Evolutionary conservation across 2,113 vertebrate genomes (phyloP), one percentile per base, ranked within the genome.

Genomic region (Perccottus glenii): DNA sequence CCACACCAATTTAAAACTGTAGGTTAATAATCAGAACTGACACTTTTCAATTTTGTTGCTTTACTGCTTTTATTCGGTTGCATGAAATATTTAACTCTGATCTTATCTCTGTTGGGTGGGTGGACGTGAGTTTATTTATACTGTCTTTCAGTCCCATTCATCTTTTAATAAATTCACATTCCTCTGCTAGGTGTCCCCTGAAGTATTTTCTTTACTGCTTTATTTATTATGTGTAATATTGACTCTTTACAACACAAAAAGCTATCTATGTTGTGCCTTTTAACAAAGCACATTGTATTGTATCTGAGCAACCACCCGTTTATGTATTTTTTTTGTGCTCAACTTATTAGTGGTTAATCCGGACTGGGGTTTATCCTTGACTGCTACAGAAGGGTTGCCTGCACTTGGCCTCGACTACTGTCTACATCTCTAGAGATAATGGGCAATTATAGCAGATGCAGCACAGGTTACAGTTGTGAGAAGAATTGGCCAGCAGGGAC

Each of bases 361-460:
- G 57, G 2, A 58, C 63, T 16, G 60, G 33, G 36, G 27, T 66
- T 70, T 36, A 61, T 66, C n/a, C 49, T 73, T 4, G 33, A 42
- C 64, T 9, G 33, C 57, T 45, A 60, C 38, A 48, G 61, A 36
- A n/a, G 67, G 58, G 55, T 61, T 63, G 64, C 64, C 45, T 49
- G 48, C 14, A 8, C 50, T 36, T 56, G 53, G 60, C 55, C 42
- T 67, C 40, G 11, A 11, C 61, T 15, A 32, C 72, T 56, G 9
- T 62, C 4, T 4, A 40, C 38, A 27, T 73, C 78, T 79, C 80
- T 32, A 27, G 73, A 80, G 85, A 85, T 81, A 72, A 82, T 56
- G 74, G 77, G 76, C 77, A 82, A 84, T 90, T 87, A 86, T 60
- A 81, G 73, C 68, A 68, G 78, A 78, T 56, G 58, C 75, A 75